These are phyloP conservation scores for Phortica okadai DNA, from an alignment of 2,888 invertebrate genomes.

Conservation along the genomic window DNA sequence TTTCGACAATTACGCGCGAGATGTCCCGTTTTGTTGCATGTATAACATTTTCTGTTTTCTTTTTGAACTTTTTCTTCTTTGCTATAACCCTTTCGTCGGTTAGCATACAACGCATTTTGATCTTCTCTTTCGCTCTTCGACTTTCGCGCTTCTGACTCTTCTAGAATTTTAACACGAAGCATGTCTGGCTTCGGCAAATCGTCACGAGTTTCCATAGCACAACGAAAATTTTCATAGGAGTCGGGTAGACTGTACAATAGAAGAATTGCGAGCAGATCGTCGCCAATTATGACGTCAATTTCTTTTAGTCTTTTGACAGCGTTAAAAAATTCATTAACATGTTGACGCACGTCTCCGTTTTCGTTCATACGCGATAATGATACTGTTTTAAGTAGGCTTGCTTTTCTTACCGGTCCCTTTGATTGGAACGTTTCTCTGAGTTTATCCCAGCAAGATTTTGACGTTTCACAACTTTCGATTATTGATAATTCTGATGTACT, in stretches of 20 bases:
- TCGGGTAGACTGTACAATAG: constrained; percentile 66
- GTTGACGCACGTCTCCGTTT: constrained; percentile 63
- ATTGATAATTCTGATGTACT: constrained; percentile 62
- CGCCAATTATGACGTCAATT: constrained; percentile 62
- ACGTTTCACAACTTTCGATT: constrained; percentile 58
- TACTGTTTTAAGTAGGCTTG: constrained; percentile 71
- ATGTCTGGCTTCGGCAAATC: constrained; percentile 46
- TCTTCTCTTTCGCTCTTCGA: constrained; percentile 41
- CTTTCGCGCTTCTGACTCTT: constrained; percentile 48
- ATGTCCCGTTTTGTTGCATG: too few species aligned
- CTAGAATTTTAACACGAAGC: constrained; percentile 48
- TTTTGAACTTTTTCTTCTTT: too few species aligned
- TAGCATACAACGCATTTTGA: constrained; percentile 37
- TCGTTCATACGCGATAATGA: constrained; percentile 67
- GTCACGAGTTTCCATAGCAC: constrained; percentile 70
- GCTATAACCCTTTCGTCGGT: too few species aligned
- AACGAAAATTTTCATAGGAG: constrained; percentile 66
- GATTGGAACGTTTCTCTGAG: constrained; percentile 69
- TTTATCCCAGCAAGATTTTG: constrained; percentile 70
- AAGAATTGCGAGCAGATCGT: constrained; percentile 65
- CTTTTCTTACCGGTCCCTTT: constrained; percentile 73
- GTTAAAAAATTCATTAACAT: constrained; percentile 68
- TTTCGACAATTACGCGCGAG: too few species aligned
- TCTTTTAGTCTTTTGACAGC: constrained; percentile 67
- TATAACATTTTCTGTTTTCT: too few species aligned